Percentiles rank a stretch among this genome's conserved stretches.
phyloP scores from a whole-genome alignment of 2,113 vertebrate genomes.

The Copsychus sechellarum region DNA sequence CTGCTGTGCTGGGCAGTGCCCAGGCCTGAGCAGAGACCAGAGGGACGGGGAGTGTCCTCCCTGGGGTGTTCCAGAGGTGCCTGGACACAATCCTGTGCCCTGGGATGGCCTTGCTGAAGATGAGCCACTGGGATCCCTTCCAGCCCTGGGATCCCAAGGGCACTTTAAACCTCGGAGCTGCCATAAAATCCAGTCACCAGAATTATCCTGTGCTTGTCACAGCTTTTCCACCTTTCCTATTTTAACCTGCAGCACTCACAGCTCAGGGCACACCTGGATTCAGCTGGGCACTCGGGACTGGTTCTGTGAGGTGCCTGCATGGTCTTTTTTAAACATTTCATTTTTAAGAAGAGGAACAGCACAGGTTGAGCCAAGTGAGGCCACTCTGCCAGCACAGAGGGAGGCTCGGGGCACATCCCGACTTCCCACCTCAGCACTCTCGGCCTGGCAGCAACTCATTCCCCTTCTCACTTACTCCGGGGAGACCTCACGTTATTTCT shows the following conservation, averaged over 20 bases:
- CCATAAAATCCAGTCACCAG: background rate
- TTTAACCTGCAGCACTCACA: background rate
- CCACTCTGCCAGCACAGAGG: background rate
- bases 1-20: background rate
- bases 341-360: background rate
- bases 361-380: background rate
- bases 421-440: background rate
- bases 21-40: background rate
- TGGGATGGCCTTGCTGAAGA: background rate
- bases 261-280: background rate
- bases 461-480: background rate
- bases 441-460: background rate
- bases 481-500: background rate
- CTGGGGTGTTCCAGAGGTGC: background rate
- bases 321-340: background rate
- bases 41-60: background rate
- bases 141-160: fast-evolving
- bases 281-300: fast-evolving
- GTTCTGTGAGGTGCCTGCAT: background rate
- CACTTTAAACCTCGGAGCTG: background rate
- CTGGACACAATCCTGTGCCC: background rate
- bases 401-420: background rate
- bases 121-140: background rate
- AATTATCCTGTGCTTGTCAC: background rate
- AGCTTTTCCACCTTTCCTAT: background rate